A percentile compares a stretch with the other conserved stretches of the same genome.
phyloP scores from a whole-genome alignment of 2,113 vertebrate genomes.

The Tichodroma muraria region DNA sequence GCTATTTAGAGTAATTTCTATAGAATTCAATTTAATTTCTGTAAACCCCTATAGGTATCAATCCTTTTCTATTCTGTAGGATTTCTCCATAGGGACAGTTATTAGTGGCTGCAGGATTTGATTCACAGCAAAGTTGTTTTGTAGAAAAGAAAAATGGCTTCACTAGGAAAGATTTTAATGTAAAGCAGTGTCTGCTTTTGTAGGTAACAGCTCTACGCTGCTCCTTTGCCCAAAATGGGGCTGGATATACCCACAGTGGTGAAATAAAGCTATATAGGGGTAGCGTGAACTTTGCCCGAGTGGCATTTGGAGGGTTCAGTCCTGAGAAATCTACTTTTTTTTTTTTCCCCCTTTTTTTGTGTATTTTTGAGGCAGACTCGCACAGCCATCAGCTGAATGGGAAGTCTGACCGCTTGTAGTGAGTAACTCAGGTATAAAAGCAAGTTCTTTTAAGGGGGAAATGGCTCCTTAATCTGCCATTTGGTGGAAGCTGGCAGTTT shows the following conservation, averaged over 20 bases:
- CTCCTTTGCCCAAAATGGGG: not conserved
- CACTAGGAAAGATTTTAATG: not conserved
- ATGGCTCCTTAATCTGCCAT: conserved; percentile 6
- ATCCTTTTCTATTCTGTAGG: not conserved
- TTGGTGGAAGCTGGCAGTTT: not conserved
- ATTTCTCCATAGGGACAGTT: conserved; percentile 15
- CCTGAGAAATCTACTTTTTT: not conserved
- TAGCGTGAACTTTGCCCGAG: not conserved
- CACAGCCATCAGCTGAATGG: not conserved
- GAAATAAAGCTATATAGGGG: not conserved
- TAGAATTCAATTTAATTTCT: conserved; percentile 37
- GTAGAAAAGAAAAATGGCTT: conserved; percentile 17
- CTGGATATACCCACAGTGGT: not conserved
- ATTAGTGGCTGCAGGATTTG: conserved; percentile 8
- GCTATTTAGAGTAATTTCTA: conserved; percentile 45
- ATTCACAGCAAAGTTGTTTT: conserved; percentile 15
- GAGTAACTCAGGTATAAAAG: not conserved
- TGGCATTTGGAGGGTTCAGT: not conserved
- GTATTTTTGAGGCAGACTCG: not conserved
- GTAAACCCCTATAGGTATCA: conserved; percentile 1
- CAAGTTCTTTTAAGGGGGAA: not conserved
- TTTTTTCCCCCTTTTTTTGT: fast-evolving
- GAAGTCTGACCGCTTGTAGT: not conserved
- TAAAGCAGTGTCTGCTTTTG: not conserved
- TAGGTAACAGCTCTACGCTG: not conserved